These are phyloP conservation scores for Melanotaenia duboulayi DNA, from an alignment of 2,113 vertebrate species.

Conservation along the genomic window DNA sequence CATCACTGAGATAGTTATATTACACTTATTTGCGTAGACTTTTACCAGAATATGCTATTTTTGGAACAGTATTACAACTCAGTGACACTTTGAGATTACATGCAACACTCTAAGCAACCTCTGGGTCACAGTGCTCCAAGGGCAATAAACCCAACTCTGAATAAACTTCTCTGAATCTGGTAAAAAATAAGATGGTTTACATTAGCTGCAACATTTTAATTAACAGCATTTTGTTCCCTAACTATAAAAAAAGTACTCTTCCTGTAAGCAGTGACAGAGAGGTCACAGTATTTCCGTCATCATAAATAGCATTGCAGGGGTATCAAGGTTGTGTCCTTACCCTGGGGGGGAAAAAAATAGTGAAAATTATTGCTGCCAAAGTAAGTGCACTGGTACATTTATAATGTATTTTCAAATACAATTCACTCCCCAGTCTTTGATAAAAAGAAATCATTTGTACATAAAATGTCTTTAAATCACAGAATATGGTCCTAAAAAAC, in stretches of 20 bases:
- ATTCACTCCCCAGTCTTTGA: background rate
- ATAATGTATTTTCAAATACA: constrained; percentile 10
- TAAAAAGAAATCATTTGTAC: constrained; percentile 35
- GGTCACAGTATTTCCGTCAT: constrained; percentile 56
- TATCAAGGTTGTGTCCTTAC: constrained; percentile 18
- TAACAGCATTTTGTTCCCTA: constrained; percentile 29
- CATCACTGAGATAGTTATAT: constrained; percentile 50
- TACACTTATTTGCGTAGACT: constrained; percentile 21
- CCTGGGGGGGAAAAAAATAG: background rate
- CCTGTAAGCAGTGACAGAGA: constrained; percentile 42
- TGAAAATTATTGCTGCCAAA: constrained; percentile 12
- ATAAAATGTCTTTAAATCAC: constrained; percentile 38
- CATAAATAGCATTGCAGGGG: constrained; percentile 20
- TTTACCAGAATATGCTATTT: constrained; percentile 45
- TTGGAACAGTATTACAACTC: constrained; percentile 23
- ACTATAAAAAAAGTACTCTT: constrained; percentile 29
- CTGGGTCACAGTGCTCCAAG: constrained; percentile 34
- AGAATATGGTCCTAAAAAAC: constrained; percentile 12
- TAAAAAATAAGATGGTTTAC: constrained; percentile 54
- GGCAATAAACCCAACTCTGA: constrained; percentile 65
- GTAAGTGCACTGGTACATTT: background rate
- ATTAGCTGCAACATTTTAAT: constrained; percentile 59
- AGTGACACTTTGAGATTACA: constrained; percentile 36
- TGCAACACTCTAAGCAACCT: constrained; percentile 30
- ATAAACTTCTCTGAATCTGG: constrained; percentile 66